Conservation (phyloP, 2,797 vertebrate genomes). For the Meda fulgida region DNA sequence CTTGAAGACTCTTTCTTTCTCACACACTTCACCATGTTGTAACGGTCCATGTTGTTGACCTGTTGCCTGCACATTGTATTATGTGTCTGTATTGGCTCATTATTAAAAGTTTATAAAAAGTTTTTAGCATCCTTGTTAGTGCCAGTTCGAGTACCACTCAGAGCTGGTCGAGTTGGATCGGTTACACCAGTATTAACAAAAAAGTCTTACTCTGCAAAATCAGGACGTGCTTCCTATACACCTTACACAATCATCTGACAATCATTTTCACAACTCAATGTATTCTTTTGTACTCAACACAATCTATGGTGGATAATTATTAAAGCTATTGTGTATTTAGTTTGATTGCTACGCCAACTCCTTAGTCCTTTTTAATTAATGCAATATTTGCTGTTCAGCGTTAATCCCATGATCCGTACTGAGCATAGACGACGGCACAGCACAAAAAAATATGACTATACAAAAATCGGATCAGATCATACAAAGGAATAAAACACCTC, state of each 20-base stretch:
- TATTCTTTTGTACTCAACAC: neutral
- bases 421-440: neutral
- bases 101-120: too few species aligned
- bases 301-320: neutral
- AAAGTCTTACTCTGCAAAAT: too few species aligned
- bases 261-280: neutral
- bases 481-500: neutral
- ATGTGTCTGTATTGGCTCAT: too few species aligned
- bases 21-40: too few species aligned
- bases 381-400: conserved; percentile 15
- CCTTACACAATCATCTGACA: neutral
- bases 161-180: too few species aligned
- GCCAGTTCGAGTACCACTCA: too few species aligned
- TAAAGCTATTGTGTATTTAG: conserved; percentile 14
- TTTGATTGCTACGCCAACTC: neutral
- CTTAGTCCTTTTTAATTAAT: conserved; percentile 41
- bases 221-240: too few species aligned
- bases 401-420: conserved; percentile 13
- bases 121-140: too few species aligned
- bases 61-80: too few species aligned
- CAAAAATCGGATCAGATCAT: neutral
- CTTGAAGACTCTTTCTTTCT: conserved; percentile 18
- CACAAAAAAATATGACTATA: neutral
- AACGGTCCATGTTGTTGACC: too few species aligned
- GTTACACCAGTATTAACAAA: too few species aligned